Base-by-base conservation (phyloP, 2,797 vertebrate species). In the Crocidura indochinensis region DNA sequence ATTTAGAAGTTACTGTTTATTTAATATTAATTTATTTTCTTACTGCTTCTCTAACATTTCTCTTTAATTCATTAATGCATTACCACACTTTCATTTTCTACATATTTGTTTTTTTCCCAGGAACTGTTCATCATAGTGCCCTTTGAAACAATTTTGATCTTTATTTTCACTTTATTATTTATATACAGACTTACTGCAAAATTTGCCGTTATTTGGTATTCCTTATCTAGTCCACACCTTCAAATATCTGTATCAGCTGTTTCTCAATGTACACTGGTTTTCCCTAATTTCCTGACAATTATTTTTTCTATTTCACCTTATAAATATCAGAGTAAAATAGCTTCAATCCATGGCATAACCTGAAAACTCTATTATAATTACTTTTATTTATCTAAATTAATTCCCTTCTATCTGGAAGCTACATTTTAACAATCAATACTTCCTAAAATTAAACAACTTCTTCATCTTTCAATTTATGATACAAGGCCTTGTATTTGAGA, bases 61-160 rank as follows among this genome's bases (percentile, higher is more conserved):
- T 64, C n/a, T 86, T 75, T 79, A 71, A 89, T 38, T 91, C 10
- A 53, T 60, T 62, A 60, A 27, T 62, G 56, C 60, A 51, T 71
- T 24, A 73, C 2, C n/a, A 68, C 2, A 67, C 75, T 73, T 87
- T 74, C 6, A 47, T 73, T 71, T 84, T 26, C 31, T 5, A 69
- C 22, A 26, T 60, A 24, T 82, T 74, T 60, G 86, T 88, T n/a
- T 62, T 1, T n/a, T 15, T 86, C 7, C 60, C 53, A 29, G 31
- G 44, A 7, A 27, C 20, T 51, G 38, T 90, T 74, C 51, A 64
- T 87, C 15, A 64, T 26, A 71, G 46, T 60, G 69, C 10, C 22
- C 92, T 86, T 73, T 62, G 8, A 22, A 51, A 22, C 38, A 10
- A 2, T 38, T 38, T 38, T 38, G 38, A 38, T 38, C 38, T 38